Base-by-base conservation (phyloP, 2,113 vertebrate genomes). In the Ciconia stormi region DNA sequence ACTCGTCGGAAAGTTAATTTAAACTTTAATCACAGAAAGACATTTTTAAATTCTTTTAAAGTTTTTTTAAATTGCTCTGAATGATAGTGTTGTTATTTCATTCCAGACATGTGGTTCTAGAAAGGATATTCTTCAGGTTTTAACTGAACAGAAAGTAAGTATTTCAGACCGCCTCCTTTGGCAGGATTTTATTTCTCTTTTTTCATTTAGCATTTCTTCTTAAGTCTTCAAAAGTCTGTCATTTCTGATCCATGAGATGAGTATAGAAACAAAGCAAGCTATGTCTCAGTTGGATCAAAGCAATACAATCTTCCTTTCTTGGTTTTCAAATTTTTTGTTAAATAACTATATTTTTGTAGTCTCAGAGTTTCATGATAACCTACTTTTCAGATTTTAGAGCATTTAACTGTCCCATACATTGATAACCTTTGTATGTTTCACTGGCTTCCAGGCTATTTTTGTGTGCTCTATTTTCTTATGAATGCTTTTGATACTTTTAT, bases 121-220 rank as follows among this genome's bases (percentile, higher is more conserved):
- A 93, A 91, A 82, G 34, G 14, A 26, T 53, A 61, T 72, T 80
- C 10, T 86, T 74, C 14, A 69, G 8, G 6, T 69, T 91, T 90
- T 85, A 74, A 81, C n/a, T 38, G 59, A 82, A 82, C 1, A 8
- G 19, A 74, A 89, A 81, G 49, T 76, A 73, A 90, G 18, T 87
- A 47, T 85, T 65, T 72, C 25, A 56, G 19, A 53, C 49, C 4
- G 0, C 36, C 52, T 72, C 13, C 30, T 86, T 95, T 95, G 74
- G n/a, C 59, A 91, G 70, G 22, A 61, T 88, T 93, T 93, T 6
- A 94, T 97, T 96, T 98, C 65, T 95, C 63, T 84, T 86, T 80
- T 36, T 81, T 90, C 70, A 88, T 87, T 92, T 93, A 81, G 1
- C 36, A 86, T 96, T 94, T 96, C 74, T 95, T 97, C 29, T 32